Conservation (phyloP, 2,888 invertebrate genomes). For the Eupithecia tripunctaria region DNA sequence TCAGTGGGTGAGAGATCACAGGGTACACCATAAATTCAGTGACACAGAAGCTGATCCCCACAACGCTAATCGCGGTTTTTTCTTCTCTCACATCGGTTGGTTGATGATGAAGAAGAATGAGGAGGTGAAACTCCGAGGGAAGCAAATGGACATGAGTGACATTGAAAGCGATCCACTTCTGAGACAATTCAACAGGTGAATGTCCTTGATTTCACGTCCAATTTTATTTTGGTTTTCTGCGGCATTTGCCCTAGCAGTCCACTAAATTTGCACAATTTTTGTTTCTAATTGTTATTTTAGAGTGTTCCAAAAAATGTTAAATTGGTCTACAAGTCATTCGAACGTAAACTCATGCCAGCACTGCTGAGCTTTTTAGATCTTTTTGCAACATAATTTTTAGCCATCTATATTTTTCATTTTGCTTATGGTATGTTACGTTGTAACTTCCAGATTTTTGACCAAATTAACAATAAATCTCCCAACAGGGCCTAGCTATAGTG, state of each 20-base stretch:
- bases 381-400: neutral
- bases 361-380: neutral
- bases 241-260: neutral
- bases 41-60: slow-evolving; percentile 95
- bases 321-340: neutral
- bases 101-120: slow-evolving; percentile 92
- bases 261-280: neutral
- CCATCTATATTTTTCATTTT: neutral
- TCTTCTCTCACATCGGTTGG: slow-evolving; percentile 96
- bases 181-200: slow-evolving; percentile 89
- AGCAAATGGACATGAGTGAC: slow-evolving; percentile 90
- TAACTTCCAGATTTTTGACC: neutral
- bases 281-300: neutral
- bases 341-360: neutral
- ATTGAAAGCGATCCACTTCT: slow-evolving; percentile 89
- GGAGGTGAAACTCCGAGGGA: slow-evolving; percentile 89
- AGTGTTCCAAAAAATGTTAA: neutral
- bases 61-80: slow-evolving; percentile 92
- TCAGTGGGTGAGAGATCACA: slow-evolving; percentile 87
- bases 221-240: neutral
- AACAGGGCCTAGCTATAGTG: neutral
- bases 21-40: slow-evolving; percentile 92
- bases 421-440: neutral
- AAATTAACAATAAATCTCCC: neutral
- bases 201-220: slow-evolving; percentile 19